Conservation (phyloP, 2,113 vertebrate species). For the Aegithalos caudatus region DNA sequence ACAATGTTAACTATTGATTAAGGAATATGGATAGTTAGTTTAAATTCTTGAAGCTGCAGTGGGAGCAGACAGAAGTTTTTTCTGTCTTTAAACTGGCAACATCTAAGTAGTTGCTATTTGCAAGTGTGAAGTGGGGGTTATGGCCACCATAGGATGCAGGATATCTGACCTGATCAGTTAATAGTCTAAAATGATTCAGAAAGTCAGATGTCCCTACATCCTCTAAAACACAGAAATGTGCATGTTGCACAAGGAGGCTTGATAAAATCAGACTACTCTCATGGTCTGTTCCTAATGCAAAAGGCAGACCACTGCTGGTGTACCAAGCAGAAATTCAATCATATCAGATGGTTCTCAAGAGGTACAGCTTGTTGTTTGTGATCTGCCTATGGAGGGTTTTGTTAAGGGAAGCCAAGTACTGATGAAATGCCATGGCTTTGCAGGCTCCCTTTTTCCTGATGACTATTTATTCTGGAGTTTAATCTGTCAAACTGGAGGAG, state of each 20-base stretch:
- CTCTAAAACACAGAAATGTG: neutral
- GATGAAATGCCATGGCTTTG: neutral
- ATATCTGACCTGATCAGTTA: neutral
- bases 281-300: neutral
- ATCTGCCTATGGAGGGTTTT: neutral
- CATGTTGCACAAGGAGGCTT: neutral
- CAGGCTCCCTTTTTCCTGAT: neutral
- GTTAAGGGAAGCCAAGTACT: neutral
- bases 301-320: neutral
- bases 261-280: neutral
- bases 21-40: neutral
- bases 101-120: neutral
- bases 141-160: neutral
- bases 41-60: neutral
- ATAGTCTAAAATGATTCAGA: neutral
- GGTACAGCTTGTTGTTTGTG: neutral
- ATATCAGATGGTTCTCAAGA: neutral
- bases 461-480: neutral
- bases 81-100: neutral
- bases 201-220: neutral
- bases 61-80: neutral
- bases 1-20: neutral
- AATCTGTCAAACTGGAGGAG: neutral
- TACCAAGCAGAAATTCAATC: neutral
- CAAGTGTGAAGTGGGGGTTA: neutral